These are phyloP conservation scores for Myripristis murdjan DNA, from an alignment of 2,797 vertebrate genomes.

Conservation along the genomic window DNA sequence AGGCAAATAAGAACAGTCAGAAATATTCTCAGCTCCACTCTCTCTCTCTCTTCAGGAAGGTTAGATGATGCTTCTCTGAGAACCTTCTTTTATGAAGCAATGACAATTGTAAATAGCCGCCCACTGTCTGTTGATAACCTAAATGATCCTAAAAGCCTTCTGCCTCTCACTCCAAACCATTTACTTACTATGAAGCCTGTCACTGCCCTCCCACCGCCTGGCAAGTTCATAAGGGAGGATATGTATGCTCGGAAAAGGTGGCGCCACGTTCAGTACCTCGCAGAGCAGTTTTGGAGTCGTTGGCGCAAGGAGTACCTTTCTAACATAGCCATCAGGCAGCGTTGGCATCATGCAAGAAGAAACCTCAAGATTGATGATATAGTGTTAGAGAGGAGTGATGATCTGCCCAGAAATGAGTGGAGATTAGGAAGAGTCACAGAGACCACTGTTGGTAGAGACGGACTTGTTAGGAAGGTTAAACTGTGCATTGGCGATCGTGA, in stretches of 20 bases:
- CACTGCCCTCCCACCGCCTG: constrained; percentile 2
- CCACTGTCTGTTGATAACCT: neutral
- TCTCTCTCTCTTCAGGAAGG: neutral
- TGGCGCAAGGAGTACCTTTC: constrained; percentile 6
- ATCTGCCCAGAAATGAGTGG: neutral
- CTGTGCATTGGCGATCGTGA: no score
- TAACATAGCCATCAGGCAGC: constrained; percentile 23
- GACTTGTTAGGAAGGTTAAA: neutral
- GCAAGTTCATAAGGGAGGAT: constrained; percentile 27
- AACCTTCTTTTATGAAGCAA: neutral
- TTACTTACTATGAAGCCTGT: constrained; percentile 22
- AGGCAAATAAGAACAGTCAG: neutral
- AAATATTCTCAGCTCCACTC: neutral
- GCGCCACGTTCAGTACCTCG: no score
- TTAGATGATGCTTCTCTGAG: neutral
- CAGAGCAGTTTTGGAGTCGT: no score
- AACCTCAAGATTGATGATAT: neutral
- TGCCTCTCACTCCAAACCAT: constrained; percentile 32
- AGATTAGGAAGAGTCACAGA: neutral
- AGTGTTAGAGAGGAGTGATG: neutral
- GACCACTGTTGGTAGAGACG: neutral
- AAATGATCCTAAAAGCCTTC: neutral
- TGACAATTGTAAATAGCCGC: constrained; percentile 5
- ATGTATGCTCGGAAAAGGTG: constrained; percentile 10
- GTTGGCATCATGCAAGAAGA: constrained; percentile 13